Conservation (phyloP, 2,113 vertebrate genomes). For the Corydoras maculifer region DNA sequence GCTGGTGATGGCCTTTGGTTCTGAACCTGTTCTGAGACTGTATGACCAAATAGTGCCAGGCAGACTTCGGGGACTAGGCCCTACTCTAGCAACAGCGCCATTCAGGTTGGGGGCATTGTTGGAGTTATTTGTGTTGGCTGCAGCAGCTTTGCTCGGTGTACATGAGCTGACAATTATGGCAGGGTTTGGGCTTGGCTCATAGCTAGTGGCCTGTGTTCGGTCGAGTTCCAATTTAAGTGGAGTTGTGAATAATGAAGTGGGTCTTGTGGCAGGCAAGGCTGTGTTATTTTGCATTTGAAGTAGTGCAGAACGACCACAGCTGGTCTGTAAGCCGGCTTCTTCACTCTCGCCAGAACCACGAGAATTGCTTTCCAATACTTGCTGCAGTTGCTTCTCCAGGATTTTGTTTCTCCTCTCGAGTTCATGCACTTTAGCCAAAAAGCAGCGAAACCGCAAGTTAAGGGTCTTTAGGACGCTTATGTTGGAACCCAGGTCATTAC, state of each 20-base stretch:
- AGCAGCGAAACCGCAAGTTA: constrained; percentile 90
- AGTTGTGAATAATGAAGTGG: constrained; percentile 59
- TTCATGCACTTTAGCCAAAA: constrained; percentile 93
- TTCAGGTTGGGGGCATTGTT: constrained; percentile 36
- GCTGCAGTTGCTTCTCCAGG: constrained; percentile 88
- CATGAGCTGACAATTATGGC: constrained; percentile 56
- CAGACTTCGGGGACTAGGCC: too few relatives aligned
- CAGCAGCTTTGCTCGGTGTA: constrained; percentile 55
- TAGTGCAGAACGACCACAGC: constrained; percentile 68
- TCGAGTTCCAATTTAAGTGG: constrained; percentile 42
- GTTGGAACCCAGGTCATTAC: constrained; percentile 95
- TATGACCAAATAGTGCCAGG: too few relatives aligned
- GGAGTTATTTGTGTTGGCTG: constrained; percentile 48
- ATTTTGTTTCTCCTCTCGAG: constrained; percentile 90
- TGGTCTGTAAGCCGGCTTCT: constrained; percentile 83
- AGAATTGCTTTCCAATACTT: constrained; percentile 74
- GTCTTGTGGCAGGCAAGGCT: constrained; percentile 60
- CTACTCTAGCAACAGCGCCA: constrained; percentile 24
- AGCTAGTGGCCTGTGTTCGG: constrained; percentile 22
- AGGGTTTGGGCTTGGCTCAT: constrained; percentile 45
- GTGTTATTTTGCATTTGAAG: constrained; percentile 67
- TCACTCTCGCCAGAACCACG: constrained; percentile 62
- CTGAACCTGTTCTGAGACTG: too few relatives aligned
- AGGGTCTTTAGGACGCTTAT: constrained; percentile 93
- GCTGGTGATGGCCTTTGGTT: too few relatives aligned